phyloP scores from a whole-genome alignment of 2,888 invertebrate species.

The Cantharis rustica region DNA sequence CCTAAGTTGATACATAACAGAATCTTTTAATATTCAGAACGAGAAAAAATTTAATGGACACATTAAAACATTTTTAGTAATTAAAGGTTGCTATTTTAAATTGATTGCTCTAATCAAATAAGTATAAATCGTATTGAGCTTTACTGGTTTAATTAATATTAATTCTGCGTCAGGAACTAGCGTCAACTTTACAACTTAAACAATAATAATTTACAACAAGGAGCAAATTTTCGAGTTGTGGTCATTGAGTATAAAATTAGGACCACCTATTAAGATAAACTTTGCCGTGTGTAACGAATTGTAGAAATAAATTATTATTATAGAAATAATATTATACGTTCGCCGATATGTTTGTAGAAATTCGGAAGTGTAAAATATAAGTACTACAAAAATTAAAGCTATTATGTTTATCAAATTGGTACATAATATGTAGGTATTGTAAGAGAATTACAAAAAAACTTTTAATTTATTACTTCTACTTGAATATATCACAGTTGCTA shows the following conservation, averaged over 20 bases:
- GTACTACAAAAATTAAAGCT: neutral
- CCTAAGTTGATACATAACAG: no score
- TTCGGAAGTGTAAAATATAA: neutral
- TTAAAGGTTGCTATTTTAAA: neutral
- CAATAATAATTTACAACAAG: constrained; percentile 7
- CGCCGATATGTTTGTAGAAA: neutral
- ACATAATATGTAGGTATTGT: neutral
- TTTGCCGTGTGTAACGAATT: neutral
- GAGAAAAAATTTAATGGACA: neutral
- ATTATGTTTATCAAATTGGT: neutral
- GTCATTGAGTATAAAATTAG: constrained; percentile 8
- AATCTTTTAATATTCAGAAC: no score
- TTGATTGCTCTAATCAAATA: neutral
- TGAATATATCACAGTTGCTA: neutral
- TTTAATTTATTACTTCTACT: neutral
- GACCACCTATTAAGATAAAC: constrained; percentile 6
- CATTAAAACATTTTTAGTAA: neutral
- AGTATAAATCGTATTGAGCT: neutral
- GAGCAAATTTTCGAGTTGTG: constrained; percentile 4
- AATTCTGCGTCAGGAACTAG: constrained; percentile 12
- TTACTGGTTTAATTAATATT: constrained; percentile 16
- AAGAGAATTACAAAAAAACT: neutral
- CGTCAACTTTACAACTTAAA: constrained; percentile 3
- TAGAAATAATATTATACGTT: neutral
- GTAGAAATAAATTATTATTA: neutral